Conservation (phyloP, 2,888 invertebrate species). For the Eupithecia exiguata region DNA sequence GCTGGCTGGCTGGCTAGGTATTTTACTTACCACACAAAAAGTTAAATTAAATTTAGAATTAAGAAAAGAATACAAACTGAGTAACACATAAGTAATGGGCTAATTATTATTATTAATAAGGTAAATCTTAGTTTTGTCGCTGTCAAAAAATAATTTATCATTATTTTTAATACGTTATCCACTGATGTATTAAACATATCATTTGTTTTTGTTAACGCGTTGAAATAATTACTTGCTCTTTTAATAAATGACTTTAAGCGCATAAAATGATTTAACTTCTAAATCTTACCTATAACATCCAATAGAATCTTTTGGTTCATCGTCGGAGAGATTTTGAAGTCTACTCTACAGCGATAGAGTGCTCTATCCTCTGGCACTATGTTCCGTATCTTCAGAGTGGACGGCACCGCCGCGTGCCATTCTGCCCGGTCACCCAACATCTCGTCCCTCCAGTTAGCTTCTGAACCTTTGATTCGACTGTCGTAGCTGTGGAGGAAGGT, state of each 20-base stretch:
- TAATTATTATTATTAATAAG: too few species aligned
- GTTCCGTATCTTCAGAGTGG: conserved; percentile 87
- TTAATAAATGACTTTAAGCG: too few species aligned
- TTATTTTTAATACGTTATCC: too few species aligned
- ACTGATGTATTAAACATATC: too few species aligned
- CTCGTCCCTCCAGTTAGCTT: conserved; percentile 89
- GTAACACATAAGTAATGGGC: too few species aligned
- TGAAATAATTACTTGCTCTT: too few species aligned
- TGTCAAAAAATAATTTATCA: too few species aligned
- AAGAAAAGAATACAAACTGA: too few species aligned
- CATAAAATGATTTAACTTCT: not conserved
- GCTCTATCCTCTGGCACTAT: conserved; percentile 89
- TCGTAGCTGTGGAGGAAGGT: conserved; percentile 85
- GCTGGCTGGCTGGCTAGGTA: not conserved
- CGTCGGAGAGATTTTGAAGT: conserved; percentile 91
- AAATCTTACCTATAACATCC: conserved; percentile 87
- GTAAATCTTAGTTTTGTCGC: too few species aligned
- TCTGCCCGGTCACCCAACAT: conserved; percentile 86
- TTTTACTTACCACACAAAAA: too few species aligned
- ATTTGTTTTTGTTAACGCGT: too few species aligned
- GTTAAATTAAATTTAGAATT: too few species aligned
- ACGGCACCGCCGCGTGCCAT: conserved; percentile 87
- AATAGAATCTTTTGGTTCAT: conserved; percentile 89
- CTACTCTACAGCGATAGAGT: conserved; percentile 91
- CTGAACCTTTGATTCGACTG: conserved; percentile 82